Evolutionary conservation across 1,140 invertebrate species (phyloP), one percentile per base, ranked within the genome.

Genomic region (Bursaphelenchus mucronatus): DNA sequence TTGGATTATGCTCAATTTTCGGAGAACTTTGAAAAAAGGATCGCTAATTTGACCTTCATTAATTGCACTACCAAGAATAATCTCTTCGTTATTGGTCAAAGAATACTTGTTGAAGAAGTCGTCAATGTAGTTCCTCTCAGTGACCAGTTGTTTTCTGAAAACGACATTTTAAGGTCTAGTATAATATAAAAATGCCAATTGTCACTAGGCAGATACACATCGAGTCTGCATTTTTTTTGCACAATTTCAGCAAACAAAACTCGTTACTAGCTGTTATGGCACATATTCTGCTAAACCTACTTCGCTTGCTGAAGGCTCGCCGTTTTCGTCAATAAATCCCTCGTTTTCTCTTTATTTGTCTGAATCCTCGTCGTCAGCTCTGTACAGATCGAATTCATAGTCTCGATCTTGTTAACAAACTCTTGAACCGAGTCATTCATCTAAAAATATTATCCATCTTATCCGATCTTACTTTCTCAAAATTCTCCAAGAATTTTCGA

Each of bases 41-140:
- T 57, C 55, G 7, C 64, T 52, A 17, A 74, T 66, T 11, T 57
- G 50, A 15, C 66, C 73, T 30, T 74, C 71, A 55, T 13, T n/a
- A n/a, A 55, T 39, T 1, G 46, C 21, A 46, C 46, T 13, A 19
- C 30, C 40, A 30, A 51, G 19, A 15, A 44, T 69, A 2, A 43
- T n/a, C 11, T 52, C 53, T n/a, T 69, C 67, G 13, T 39, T 47
- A n/a, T 15, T 13, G n/a, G 63, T 62, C 11, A 78, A 55, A 1
- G 72, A 81, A 63, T 66, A 78, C 55, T 81, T 81, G 15, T 58
- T 53, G 17, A 78, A 75, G 58, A 78, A 78, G 8, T 74, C 69
- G 43, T 79, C 66, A 11, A 78, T 56, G 47, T 69, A 76, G 15
- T 63, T 57, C 54, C 81, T 70, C 56, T 81, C 78, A 7, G 69